Conservation (phyloP, 2,888 invertebrate genomes). For the Monochamus alternatus region DNA sequence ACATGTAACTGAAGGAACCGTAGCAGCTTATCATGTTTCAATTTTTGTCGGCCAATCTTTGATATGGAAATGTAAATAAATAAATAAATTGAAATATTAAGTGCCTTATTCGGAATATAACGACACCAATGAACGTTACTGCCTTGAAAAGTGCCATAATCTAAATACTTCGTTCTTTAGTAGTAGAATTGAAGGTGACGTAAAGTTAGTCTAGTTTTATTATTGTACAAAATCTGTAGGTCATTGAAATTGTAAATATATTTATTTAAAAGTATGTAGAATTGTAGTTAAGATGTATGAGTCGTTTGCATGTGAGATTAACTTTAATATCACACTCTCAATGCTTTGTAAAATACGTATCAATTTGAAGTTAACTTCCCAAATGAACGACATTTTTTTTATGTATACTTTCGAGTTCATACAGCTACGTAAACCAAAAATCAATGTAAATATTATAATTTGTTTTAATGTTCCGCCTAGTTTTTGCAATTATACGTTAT, state of each 20-base stretch:
- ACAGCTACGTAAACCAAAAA: slow-evolving; percentile 47
- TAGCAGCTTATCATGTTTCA: too few relatives aligned
- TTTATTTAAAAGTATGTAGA: slow-evolving; percentile 15
- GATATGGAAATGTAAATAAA: not conserved
- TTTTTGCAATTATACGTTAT: slow-evolving; percentile 29
- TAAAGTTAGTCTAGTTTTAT: slow-evolving; percentile 3
- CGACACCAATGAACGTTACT: not conserved
- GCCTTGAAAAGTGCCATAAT: slow-evolving; percentile 16
- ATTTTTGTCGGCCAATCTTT: not conserved
- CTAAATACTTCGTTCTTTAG: slow-evolving; percentile 3
- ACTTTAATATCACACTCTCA: not conserved
- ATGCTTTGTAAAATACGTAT: not conserved
- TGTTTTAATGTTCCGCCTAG: slow-evolving; percentile 31
- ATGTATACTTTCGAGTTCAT: slow-evolving; percentile 37
- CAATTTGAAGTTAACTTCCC: not conserved
- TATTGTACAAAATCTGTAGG: slow-evolving; percentile 17
- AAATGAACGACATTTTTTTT: slow-evolving; percentile 27
- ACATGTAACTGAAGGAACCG: not conserved
- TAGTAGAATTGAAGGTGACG: not conserved
- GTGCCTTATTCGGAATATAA: not conserved
- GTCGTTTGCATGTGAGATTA: not conserved
- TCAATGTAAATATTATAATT: slow-evolving; percentile 42
- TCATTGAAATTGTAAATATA: slow-evolving; percentile 20
- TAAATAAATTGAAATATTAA: not conserved
- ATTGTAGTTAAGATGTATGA: not conserved